Evolutionary conservation across 2,797 vertebrate genomes (phyloP), one percentile per base, ranked within the genome.

Genomic region (Lemur catta): DNA sequence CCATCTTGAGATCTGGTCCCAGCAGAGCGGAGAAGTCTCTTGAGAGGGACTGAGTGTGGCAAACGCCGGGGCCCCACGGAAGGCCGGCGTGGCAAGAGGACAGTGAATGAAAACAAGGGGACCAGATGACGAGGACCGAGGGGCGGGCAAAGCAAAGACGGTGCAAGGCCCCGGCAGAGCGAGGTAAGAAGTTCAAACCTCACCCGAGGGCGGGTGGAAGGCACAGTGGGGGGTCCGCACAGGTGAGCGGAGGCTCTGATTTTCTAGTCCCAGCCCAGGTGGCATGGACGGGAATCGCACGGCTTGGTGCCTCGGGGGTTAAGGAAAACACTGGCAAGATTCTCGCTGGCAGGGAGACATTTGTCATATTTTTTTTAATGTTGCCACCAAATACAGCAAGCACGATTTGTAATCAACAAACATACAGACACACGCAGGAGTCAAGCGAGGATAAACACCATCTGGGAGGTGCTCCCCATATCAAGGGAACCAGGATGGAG

Each of bases 391-490:
- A 97, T 85, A 96, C 74, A 95, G 89, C 88, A 63, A 97, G 97
- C 87, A 96, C 97, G 97, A 96, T 98, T 98, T 97, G 96, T 97
- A 97, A 98, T 97, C 97, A 97, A 97, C 96, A 98, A 98, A 97
- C 75, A 97, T 61, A 97, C 48, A 98, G 84, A 94, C 67, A 97
- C 88, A 96, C 97, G 94, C 87, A 97, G 90, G 67, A 95, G 97
- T 95, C 89, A 89, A 71, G 82, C 2, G 91, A 97, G 96, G 98
- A 89, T 97, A 97, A 97, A 97, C 96, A 96, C 97, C 97, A 97
- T 97, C 97, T 97, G 97, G 95, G 86, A 74, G 95, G 84, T 35
- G 91, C 75, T 94, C 86, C 61, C 80, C 52, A 86, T 61, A 97
- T 91, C 95, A 95, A 79, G 79, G 93, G 79, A 96, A 87, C 93